Evolutionary conservation across 2,113 vertebrate species (phyloP).

Genomic region (Herpetotheres cachinnans): DNA sequence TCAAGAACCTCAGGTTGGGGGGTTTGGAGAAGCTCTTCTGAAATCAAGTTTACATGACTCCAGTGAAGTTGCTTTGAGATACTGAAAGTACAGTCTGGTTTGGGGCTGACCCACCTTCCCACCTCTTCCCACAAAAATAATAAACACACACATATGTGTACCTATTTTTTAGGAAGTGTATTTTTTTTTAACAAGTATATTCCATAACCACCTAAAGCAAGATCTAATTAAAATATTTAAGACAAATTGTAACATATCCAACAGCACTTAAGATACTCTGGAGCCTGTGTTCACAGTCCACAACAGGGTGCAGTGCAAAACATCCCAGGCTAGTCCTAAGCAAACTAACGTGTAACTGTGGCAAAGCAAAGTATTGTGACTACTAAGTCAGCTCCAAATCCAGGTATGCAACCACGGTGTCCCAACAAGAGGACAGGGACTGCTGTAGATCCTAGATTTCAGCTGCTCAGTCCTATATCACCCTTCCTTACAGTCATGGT

Average conservation of each 20-base stretch:
- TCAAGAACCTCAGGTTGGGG: rapidly evolving
- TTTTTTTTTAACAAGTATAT: background rate
- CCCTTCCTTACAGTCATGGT: background rate
- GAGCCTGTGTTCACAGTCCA: rapidly evolving
- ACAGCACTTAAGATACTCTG: rapidly evolving
- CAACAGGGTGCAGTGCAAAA: rapidly evolving
- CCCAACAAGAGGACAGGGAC: background rate
- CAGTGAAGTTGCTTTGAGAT: background rate
- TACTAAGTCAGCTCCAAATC: background rate
- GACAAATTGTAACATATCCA: background rate
- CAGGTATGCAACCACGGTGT: rapidly evolving
- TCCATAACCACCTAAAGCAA: background rate
- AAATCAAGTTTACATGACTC: background rate
- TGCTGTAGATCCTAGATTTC: background rate
- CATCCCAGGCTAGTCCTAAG: background rate
- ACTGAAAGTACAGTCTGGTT: background rate
- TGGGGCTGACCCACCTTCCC: background rate
- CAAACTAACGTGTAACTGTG: rapidly evolving
- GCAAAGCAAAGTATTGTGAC: background rate
- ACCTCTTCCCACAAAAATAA: background rate
- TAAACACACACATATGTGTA: background rate
- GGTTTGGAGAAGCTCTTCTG: background rate
- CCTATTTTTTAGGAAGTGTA: background rate
- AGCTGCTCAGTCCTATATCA: background rate
- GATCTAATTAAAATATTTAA: background rate